Evolutionary conservation across 2,888 invertebrate species (phyloP), one percentile per base, ranked within the genome.

Genomic region (Dryobotodes eremita): DNA sequence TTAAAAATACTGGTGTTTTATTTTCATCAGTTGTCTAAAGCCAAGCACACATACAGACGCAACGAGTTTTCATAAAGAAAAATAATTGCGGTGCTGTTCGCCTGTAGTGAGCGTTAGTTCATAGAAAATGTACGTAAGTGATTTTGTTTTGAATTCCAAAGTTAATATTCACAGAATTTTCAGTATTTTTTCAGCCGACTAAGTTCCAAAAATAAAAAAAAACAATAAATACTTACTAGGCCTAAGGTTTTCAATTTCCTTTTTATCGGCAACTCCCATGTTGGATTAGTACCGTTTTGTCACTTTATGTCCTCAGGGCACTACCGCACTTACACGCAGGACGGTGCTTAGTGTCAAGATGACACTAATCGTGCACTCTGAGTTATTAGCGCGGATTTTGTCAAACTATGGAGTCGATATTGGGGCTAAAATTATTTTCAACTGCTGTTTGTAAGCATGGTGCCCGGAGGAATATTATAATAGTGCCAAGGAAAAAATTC

Each of bases 171-270:
- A 68, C 57, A 13, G 4, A 20, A 48, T 26, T 48, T 20, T 20
- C 26, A 13, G 46, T 20, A n/a, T 42, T n/a, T 42, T 23, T 17
- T 66, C 17, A n/a, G 26, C 23, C 1, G 0, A 8, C 23, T 8
- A 3, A 50, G 15, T 36, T 69, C 36, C 3, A n/a, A 23, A 10
- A 55, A 69, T 0, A 36, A 36, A 13, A 20, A n/a, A 70, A 17
- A 61, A 69, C 2, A 23, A 68, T 59, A n/a, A 46, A 71, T 62
- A 93, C 93, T 89, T 85, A 93, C 93, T 90, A 46, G 93, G 93
- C 78, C 91, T 90, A 71, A 91, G 68, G 86, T 86, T 88, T 72
- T 87, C 88, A 86, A 87, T 89, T 71, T 88, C 88, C 48, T 82
- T 86, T 57, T 89, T 84, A 8, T 84, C 83, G 31, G 75, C 77